These are phyloP conservation scores for Byasa hedistus DNA, from an alignment of 2,888 invertebrate species.

Conservation along the genomic window DNA sequence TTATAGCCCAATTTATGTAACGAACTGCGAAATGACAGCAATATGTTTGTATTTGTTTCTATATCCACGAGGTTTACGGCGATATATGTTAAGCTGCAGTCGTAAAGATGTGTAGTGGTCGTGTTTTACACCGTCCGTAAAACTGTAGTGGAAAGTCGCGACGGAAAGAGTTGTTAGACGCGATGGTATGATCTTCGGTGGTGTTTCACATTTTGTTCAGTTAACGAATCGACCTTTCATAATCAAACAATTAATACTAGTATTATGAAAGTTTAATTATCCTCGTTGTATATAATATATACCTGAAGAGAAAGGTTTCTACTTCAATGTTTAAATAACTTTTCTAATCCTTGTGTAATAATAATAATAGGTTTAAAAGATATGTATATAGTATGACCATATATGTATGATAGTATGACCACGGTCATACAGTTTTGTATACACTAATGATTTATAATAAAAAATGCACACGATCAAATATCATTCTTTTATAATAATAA, in stretches of 20 bases:
- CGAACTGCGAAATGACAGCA: conserved; percentile 62
- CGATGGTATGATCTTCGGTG: conserved; percentile 51
- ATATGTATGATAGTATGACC: too few species aligned
- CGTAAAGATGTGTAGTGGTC: conserved; percentile 66
- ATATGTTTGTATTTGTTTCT: conserved; percentile 58
- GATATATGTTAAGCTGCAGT: conserved; percentile 70
- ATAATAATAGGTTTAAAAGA: too few species aligned
- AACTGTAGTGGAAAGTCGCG: conserved; percentile 50
- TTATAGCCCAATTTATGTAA: conserved; percentile 63
- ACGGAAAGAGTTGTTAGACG: conserved; percentile 50
- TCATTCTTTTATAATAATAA: too few species aligned
- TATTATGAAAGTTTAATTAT: not conserved
- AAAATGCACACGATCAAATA: too few species aligned
- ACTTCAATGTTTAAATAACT: not conserved
- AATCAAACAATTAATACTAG: not conserved
- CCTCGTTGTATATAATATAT: not conserved
- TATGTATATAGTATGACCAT: too few species aligned
- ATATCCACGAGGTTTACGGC: conserved; percentile 62
- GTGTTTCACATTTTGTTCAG: not conserved
- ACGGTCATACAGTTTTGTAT: too few species aligned
- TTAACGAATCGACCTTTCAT: not conserved
- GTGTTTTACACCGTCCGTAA: conserved; percentile 71
- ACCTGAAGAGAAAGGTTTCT: not conserved
- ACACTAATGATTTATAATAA: too few species aligned
- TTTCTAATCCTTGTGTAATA: too few species aligned